Evolutionary conservation across 2,113 vertebrate genomes (phyloP).

Genomic region (Sapajus apella): DNA sequence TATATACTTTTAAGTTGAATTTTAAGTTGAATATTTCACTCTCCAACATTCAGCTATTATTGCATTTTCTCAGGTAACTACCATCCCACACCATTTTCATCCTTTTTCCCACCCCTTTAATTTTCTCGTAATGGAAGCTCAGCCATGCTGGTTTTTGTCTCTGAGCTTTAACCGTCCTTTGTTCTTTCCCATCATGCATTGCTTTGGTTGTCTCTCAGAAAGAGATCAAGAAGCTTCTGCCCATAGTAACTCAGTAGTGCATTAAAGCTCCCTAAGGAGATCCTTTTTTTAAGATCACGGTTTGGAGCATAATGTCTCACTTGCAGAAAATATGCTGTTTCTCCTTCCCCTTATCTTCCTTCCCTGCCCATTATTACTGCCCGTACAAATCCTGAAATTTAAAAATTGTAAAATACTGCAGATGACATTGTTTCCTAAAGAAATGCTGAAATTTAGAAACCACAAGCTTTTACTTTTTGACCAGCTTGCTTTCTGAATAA

Average conservation of each 20-base stretch:
- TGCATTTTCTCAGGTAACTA: neutral
- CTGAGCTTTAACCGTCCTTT: accelerated
- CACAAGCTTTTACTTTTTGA: neutral
- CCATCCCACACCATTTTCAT: accelerated
- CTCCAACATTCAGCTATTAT: neutral
- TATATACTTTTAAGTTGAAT: neutral
- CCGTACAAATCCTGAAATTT: neutral
- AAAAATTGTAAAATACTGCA: neutral
- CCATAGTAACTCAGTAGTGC: accelerated
- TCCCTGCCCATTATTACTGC: neutral
- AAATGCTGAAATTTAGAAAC: neutral
- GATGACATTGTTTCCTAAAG: neutral
- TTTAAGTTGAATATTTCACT: neutral
- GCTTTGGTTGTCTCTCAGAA: neutral
- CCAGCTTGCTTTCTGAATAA: neutral
- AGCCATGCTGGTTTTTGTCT: neutral
- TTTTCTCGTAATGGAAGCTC: neutral
- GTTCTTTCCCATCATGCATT: neutral
- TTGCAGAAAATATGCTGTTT: neutral
- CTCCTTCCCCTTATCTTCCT: neutral
- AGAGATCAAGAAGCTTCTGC: neutral
- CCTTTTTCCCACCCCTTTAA: neutral
- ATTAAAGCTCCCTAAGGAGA: neutral
- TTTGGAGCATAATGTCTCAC: neutral
- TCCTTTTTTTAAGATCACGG: neutral